Base-by-base conservation (phyloP, 2,888 invertebrate species). In the Scrobipalpa costella region DNA sequence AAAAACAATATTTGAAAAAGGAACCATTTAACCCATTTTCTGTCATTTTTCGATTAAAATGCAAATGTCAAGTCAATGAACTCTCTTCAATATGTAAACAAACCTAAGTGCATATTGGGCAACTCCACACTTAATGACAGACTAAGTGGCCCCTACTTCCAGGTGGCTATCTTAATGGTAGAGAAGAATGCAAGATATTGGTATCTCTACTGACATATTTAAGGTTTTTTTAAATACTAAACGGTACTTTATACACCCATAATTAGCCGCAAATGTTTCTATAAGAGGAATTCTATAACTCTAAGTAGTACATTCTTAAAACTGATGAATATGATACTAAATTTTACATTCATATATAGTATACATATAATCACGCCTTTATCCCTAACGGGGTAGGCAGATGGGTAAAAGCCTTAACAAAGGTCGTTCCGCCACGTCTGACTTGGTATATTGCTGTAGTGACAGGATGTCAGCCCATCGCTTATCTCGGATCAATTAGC, bases 71-170 rank as follows among this genome's bases (percentile, higher is more conserved):
- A 15, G 60, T 60, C 60, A 60, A 49, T 34, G 49, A 49, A 49
- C 60, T 55, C 7, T 7, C 9, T 11, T n/a, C 40, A 11, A 55
- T 49, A 49, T 15, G 38, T 63, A 63, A 63, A 60, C 60, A 60
- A 60, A 19, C 36, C 27, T 36, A 33, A 52, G 33, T 52, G 40
- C 36, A 59, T 11, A 58, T 63, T 63, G 63, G 52, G 63, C 63
- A 63, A 63, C 55, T 11, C 27, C 11, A 27, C 13, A 6, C 33
- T 38, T 58, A 63, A 60, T 60, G 63, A 59, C 21, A 19, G 59
- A 15, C 36, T 21, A 55, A 63, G 63, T 60, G 59, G 19, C 52
- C 44, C 59, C 60, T 58, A 38, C 34, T 59, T 52, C 21, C 52
- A 52, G 21, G 27, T 33, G 11, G 33, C 49, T 55, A 55, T 55